Percentiles rank a stretch among this genome's conserved stretches.
phyloP scores from a whole-genome alignment of 1,140 invertebrate genomes.

The Bicyclus anynana region DNA sequence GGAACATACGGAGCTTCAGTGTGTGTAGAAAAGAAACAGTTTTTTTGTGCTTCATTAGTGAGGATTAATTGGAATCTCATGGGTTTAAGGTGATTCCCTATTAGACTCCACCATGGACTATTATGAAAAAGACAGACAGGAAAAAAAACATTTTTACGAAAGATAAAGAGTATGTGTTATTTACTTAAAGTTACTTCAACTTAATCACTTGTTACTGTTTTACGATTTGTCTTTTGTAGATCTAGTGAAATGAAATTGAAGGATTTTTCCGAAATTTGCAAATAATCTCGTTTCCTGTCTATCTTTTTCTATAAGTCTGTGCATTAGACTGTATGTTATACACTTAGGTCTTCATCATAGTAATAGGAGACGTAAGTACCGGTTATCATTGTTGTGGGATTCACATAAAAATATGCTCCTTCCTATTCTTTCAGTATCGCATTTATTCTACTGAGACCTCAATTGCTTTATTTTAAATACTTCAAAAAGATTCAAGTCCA shows the following conservation, averaged over 20 bases:
- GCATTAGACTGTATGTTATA: slow-evolving; percentile 39
- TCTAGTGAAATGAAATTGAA: too few species aligned
- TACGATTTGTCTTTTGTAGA: too few species aligned
- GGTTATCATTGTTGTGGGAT: slow-evolving; percentile 59
- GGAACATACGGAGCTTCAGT: slow-evolving; percentile 31
- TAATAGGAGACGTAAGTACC: slow-evolving; percentile 57
- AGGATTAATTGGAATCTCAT: slow-evolving; percentile 40
- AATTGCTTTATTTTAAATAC: slow-evolving; percentile 25
- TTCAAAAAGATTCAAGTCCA: too few species aligned
- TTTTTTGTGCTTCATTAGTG: slow-evolving; percentile 46
- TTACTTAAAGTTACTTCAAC: too few species aligned
- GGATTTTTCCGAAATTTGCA: too few species aligned
- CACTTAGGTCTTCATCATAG: slow-evolving; percentile 30
- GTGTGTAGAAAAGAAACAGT: slow-evolving; percentile 29
- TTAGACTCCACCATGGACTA: slow-evolving; percentile 27
- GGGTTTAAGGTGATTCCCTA: slow-evolving; percentile 45
- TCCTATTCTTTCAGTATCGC: slow-evolving; percentile 47
- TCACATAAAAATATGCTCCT: slow-evolving; percentile 46
- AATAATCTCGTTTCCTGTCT: not conserved
- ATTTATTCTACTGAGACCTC: slow-evolving; percentile 41
- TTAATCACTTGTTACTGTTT: too few species aligned
- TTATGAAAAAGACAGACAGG: not conserved
- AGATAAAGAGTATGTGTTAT: too few species aligned
- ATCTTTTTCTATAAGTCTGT: not conserved
- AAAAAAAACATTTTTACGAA: too few species aligned